Evolutionary conservation across 2,888 invertebrate genomes (phyloP).

Genomic region (Cosmorhoe ocellata): DNA sequence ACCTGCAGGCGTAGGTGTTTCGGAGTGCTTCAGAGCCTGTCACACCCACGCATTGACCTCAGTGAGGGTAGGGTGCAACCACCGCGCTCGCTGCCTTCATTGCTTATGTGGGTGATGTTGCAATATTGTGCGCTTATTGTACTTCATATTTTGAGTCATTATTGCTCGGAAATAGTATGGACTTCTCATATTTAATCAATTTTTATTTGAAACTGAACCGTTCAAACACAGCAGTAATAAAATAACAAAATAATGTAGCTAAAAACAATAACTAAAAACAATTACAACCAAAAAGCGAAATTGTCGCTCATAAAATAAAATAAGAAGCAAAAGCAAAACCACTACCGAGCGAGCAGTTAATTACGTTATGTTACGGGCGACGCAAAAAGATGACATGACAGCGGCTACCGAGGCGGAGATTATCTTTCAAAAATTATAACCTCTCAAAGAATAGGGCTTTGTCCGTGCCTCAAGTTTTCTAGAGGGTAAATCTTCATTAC

Average conservation of each 20-base stretch:
- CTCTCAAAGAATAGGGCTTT: constrained; percentile 55
- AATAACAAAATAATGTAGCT: too few relatives aligned
- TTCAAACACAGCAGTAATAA: too few relatives aligned
- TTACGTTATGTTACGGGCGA: constrained; percentile 32
- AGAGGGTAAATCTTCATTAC: constrained; percentile 77
- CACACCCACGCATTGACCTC: constrained; percentile 71
- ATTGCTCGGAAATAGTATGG: not conserved
- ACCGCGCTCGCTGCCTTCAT: constrained; percentile 28
- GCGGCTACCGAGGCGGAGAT: constrained; percentile 56
- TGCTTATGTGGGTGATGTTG: constrained; percentile 43
- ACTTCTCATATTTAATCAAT: not conserved
- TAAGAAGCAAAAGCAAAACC: constrained; percentile 18
- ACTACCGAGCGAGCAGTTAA: constrained; percentile 26
- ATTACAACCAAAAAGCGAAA: constrained; percentile 9
- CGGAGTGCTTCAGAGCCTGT: constrained; percentile 51
- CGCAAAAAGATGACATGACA: constrained; percentile 61
- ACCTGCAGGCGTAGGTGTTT: constrained; percentile 68
- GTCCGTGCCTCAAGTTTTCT: constrained; percentile 50
- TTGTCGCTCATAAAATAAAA: constrained; percentile 26
- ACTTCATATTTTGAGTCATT: not conserved
- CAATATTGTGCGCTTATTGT: constrained; percentile 20
- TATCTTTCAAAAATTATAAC: constrained; percentile 68
- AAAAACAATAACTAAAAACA: too few relatives aligned
- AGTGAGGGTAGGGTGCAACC: constrained; percentile 51
- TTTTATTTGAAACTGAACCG: too few relatives aligned